Conservation (phyloP, 2,797 vertebrate species). For the Paramormyrops hopkinsi region DNA sequence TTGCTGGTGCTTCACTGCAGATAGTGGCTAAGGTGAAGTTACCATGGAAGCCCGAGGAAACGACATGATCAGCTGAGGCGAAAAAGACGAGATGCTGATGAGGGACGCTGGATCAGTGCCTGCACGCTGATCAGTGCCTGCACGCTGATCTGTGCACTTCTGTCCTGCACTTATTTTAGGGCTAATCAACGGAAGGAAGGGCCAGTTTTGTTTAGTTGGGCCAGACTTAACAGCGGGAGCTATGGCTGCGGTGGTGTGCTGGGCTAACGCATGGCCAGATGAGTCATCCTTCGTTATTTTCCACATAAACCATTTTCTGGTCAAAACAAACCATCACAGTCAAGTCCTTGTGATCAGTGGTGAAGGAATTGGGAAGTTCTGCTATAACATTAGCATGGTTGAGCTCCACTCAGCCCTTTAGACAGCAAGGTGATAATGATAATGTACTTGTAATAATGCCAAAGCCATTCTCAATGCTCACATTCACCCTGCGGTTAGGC, state of each 20-base stretch:
- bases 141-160: background rate
- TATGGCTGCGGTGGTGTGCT: background rate
- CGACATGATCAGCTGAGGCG: background rate
- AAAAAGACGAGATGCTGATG: background rate
- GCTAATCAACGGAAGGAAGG: background rate
- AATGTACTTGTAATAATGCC: background rate
- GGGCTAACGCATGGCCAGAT: background rate
- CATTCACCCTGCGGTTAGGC: background rate
- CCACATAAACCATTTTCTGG: background rate
- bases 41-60: background rate
- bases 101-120: background rate
- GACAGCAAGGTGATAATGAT: background rate
- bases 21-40: background rate
- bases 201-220: background rate
- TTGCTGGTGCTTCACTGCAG: background rate
- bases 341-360: background rate
- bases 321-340: background rate
- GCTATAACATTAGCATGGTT: background rate
- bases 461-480: background rate
- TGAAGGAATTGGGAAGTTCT: background rate
- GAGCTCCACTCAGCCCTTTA: background rate
- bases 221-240: background rate
- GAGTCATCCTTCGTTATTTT: background rate
- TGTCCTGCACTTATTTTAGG: background rate
- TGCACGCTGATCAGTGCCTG: background rate